These are phyloP conservation scores for Melanostoma mellinum DNA, from an alignment of 2,888 invertebrate genomes.

Conservation along the genomic window DNA sequence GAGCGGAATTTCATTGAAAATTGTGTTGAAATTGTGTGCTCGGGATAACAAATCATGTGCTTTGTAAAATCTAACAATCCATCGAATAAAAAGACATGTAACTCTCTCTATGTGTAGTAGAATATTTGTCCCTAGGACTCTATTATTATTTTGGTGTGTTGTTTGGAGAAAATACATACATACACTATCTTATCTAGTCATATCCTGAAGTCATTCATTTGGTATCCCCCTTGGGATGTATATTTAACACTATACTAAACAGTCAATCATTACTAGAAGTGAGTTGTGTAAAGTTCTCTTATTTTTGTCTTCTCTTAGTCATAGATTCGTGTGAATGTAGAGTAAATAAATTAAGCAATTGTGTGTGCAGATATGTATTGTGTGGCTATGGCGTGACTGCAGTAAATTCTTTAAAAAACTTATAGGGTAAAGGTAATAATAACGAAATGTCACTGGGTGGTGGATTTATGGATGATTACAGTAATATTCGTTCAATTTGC, in stretches of 20 bases:
- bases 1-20: conserved; percentile 66
- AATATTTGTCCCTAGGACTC: conserved; percentile 16
- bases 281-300: conserved; percentile 20
- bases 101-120: no score
- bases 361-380: not conserved
- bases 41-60: conserved; percentile 61
- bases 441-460: conserved; percentile 50
- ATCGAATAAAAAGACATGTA: conserved; percentile 33
- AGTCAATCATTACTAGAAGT: conserved; percentile 16
- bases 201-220: not conserved
- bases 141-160: conserved; percentile 19
- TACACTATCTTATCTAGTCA: no score
- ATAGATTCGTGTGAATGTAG: conserved; percentile 43
- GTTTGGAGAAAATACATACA: not conserved
- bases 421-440: not conserved
- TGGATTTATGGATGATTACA: conserved; percentile 47
- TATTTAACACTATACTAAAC: no score
- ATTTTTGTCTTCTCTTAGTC: conserved; percentile 13
- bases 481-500: conserved; percentile 23
- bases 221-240: no score
- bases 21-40: conserved; percentile 62
- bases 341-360: not conserved
- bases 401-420: conserved; percentile 33
- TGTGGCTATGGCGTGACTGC: conserved; percentile 59
- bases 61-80: conserved; percentile 40